Evolutionary conservation across 2,797 vertebrate species (phyloP).

Genomic region (Crenichthys baileyi): DNA sequence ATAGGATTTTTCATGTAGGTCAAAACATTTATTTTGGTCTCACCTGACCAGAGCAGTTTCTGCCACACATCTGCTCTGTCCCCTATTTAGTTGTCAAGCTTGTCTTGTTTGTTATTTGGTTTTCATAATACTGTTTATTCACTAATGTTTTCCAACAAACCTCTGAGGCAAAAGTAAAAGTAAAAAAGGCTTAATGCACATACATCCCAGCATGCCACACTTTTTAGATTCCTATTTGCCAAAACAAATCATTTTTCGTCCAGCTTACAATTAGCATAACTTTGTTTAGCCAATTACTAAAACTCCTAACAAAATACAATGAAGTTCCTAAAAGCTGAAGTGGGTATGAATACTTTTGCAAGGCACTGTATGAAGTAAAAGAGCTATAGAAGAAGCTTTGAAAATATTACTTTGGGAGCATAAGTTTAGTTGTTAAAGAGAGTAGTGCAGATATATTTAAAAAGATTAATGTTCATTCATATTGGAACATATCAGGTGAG

Average conservation of each 20-base stretch:
- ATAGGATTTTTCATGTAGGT: neutral
- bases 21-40: neutral
- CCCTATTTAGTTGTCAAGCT: neutral
- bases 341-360: neutral
- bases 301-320: neutral
- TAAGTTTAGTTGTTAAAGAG: conserved; percentile 8
- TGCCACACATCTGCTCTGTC: neutral
- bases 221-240: neutral
- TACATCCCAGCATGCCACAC: neutral
- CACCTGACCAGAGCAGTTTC: neutral
- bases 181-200: neutral
- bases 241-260: neutral
- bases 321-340: neutral
- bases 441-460: conserved; percentile 22
- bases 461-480: conserved; percentile 39
- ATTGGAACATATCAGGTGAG: conserved; percentile 39
- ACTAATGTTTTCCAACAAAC: neutral
- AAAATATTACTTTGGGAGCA: conserved; percentile 3
- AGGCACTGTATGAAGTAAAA: neutral
- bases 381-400: conserved; percentile 10
- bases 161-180: neutral
- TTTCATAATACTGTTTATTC: neutral
- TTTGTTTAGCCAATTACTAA: neutral
- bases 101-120: neutral
- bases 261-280: neutral